phyloP scores from a whole-genome alignment of 2,113 vertebrate genomes.

The Campylorhamphus procurvoides region DNA sequence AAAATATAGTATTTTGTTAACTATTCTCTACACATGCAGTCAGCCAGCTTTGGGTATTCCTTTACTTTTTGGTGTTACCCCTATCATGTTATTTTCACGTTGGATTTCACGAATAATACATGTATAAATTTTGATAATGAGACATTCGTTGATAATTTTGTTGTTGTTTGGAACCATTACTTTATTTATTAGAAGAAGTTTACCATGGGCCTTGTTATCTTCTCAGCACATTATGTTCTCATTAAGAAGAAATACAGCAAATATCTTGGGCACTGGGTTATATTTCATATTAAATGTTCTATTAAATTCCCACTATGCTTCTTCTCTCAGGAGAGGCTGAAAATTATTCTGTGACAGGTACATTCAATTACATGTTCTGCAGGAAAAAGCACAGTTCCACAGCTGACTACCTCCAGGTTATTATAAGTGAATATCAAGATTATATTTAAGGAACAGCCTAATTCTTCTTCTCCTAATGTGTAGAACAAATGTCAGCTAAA shows the following conservation, averaged over 20 bases:
- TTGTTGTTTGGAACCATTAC: not conserved
- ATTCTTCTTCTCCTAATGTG: conserved; percentile 5
- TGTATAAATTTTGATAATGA: not conserved
- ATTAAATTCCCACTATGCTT: conserved; percentile 14
- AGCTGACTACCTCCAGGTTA: conserved; percentile 36
- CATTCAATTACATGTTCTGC: conserved; percentile 48
- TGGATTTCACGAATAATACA: not conserved
- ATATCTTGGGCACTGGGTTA: not conserved
- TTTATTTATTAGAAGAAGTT: not conserved
- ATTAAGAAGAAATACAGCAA: conserved; percentile 39
- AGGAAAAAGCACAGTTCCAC: conserved; percentile 42
- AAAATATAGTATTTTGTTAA: not conserved
- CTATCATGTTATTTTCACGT: not conserved
- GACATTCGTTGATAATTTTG: not conserved
- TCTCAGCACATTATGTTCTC: conserved; percentile 6
- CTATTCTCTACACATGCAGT: not conserved
- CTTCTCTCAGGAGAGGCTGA: conserved; percentile 18
- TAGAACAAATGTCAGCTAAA: conserved; percentile 12
- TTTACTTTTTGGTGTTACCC: not conserved
- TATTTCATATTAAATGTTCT: conserved; percentile 38
- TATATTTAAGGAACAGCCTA: conserved; percentile 31
- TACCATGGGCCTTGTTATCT: not conserved
- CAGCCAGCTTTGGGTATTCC: not conserved
- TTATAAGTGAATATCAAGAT: conserved; percentile 35
- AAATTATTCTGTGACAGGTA: conserved; percentile 51